These are phyloP conservation scores for Caenorhabditis sp. DNA, from an alignment of 2,888 invertebrate genomes.

Conservation along the genomic window DNA sequence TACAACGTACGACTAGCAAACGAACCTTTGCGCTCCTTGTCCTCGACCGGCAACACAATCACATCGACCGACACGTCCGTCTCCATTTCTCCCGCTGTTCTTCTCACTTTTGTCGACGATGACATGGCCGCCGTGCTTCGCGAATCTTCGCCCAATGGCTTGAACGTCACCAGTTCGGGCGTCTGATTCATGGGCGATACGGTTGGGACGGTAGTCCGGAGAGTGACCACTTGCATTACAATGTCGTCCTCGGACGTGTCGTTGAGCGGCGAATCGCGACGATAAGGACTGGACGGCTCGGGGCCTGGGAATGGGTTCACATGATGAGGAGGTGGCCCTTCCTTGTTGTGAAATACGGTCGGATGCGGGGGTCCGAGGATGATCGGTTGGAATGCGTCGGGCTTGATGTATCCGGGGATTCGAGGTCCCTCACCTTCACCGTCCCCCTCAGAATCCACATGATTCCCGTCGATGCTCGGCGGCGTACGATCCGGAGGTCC, in stretches of 20 bases:
- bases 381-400: slow-evolving; percentile 50
- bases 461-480: no score
- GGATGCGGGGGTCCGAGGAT: slow-evolving; percentile 51
- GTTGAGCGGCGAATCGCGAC: slow-evolving; percentile 62
- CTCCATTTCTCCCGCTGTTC: slow-evolving; percentile 68
- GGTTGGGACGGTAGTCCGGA: slow-evolving; percentile 38
- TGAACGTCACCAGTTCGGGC: slow-evolving; percentile 50
- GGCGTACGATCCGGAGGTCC: no score
- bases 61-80: slow-evolving; percentile 75
- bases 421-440: no score
- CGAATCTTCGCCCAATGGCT: slow-evolving; percentile 16
- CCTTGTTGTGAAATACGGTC: slow-evolving; percentile 38
- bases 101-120: slow-evolving; percentile 39
- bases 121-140: neutral
- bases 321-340: slow-evolving; percentile 9
- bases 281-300: slow-evolving; percentile 35
- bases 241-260: slow-evolving; percentile 58
- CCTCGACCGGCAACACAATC: slow-evolving; percentile 73
- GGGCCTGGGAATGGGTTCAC: slow-evolving; percentile 46
- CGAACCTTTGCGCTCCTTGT: slow-evolving; percentile 56
- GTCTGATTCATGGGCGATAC: slow-evolving; percentile 9
- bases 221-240: slow-evolving; percentile 43
- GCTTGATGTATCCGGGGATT: slow-evolving; percentile 42
- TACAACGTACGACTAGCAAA: neutral
- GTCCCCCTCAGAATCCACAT: neutral